Evolutionary conservation across 2,113 vertebrate genomes (phyloP).

Genomic region (Willisornis vidua): DNA sequence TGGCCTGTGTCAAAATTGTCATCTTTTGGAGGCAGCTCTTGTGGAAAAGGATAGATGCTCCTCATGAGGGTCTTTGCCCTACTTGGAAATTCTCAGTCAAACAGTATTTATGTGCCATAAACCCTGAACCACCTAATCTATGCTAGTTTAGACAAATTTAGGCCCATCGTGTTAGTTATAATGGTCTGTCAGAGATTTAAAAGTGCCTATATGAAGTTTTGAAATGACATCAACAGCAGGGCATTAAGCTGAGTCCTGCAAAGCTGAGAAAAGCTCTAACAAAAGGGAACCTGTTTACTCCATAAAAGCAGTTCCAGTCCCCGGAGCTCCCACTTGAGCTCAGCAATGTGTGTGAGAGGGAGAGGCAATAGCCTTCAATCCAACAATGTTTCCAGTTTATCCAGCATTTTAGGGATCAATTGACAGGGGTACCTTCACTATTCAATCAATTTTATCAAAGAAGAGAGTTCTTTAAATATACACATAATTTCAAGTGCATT

Average conservation of each 20-base stretch:
- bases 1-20: not conserved
- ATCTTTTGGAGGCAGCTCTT: not conserved
- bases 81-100: not conserved
- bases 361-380: not conserved
- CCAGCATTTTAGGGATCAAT: not conserved
- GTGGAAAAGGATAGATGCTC: not conserved
- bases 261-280: not conserved
- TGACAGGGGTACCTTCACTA: not conserved
- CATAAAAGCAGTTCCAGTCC: not conserved
- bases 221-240: constrained; percentile 37
- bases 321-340: not conserved
- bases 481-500: not conserved
- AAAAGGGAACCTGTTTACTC: not conserved
- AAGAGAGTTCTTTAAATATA: not conserved
- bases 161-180: constrained; percentile 53
- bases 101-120: accelerated
- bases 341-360: not conserved
- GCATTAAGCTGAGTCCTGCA: not conserved
- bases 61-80: not conserved
- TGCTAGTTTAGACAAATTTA: not conserved
- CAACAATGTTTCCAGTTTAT: not conserved
- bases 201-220: constrained; percentile 40
- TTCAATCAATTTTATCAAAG: not conserved
- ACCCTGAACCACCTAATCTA: not conserved
- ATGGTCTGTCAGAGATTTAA: constrained; percentile 46